A percentile compares a stretch with the other conserved stretches of the same genome.
Evolutionary conservation across 2,797 vertebrate species (phyloP).

Genomic region (Hydrocynus forskahlii): DNA sequence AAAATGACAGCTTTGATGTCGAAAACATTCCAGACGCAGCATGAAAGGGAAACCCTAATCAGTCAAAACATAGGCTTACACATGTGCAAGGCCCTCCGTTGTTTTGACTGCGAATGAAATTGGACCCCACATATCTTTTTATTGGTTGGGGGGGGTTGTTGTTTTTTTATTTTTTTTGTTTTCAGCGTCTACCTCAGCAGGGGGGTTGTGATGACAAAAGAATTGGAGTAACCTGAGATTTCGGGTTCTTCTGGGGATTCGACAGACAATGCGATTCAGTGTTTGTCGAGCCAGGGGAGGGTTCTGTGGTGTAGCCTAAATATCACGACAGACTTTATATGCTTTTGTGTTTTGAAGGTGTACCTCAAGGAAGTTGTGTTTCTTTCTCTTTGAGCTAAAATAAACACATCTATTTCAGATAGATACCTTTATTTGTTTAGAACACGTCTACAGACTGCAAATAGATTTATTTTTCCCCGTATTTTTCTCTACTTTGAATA

Average conservation of each 20-base stretch:
- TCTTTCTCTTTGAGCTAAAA: background rate
- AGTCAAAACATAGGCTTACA: conserved; percentile 39
- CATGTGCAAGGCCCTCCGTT: conserved; percentile 30
- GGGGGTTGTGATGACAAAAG: conserved; percentile 36
- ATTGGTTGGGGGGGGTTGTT: background rate
- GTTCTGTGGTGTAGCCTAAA: background rate
- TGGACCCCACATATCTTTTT: conserved; percentile 21
- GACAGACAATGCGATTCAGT: conserved; percentile 37
- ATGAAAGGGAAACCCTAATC: conserved; percentile 28
- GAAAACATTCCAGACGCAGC: conserved; percentile 49
- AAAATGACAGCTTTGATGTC: conserved; percentile 46
- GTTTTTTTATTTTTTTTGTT: background rate
- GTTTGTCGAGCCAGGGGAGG: background rate
- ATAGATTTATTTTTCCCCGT: background rate
- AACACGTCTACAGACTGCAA: background rate
- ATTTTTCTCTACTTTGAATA: conserved; percentile 11
- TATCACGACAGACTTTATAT: background rate
- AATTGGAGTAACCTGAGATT: conserved; percentile 37
- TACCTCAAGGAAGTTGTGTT: background rate
- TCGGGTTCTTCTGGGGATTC: conserved; percentile 25
- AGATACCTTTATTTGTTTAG: conserved; percentile 2
- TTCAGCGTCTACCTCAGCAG: conserved; percentile 7
- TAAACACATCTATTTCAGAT: conserved; percentile 9
- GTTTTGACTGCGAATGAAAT: conserved; percentile 35
- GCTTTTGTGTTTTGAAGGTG: background rate